Conservation (phyloP, 2,113 vertebrate genomes). For the Apus apus region DNA sequence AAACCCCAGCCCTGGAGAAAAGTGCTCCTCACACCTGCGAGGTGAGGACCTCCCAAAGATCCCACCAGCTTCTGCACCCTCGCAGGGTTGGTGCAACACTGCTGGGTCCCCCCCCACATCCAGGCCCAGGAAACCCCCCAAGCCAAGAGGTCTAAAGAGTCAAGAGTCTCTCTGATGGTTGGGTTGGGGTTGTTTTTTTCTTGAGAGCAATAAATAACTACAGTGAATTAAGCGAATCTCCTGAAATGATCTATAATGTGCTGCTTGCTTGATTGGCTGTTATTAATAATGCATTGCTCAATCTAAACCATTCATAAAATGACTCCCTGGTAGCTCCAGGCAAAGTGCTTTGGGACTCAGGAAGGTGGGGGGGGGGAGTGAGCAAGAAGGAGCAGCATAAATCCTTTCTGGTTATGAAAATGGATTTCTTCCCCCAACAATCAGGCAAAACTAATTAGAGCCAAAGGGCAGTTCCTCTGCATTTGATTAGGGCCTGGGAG, state of each 20-base stretch:
- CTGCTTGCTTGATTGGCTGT: constrained; percentile 10
- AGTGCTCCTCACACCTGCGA: background rate
- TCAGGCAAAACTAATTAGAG: constrained; percentile 68
- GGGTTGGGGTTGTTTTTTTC: background rate
- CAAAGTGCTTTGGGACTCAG: constrained; percentile 39
- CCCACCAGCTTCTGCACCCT: background rate
- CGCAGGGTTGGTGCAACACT: background rate
- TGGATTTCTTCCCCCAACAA: constrained; percentile 15
- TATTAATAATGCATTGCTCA: constrained; percentile 70
- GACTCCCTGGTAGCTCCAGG: constrained; percentile 17
- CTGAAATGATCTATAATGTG: constrained; percentile 35
- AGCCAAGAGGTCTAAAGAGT: background rate
- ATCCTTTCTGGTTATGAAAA: constrained; percentile 53
- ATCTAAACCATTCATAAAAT: constrained; percentile 57
- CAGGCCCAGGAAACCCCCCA: too few relatives aligned
- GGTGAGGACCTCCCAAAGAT: background rate
- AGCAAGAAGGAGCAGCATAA: background rate
- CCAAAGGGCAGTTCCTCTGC: background rate
- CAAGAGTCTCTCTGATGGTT: background rate
- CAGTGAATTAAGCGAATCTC: constrained; percentile 31
- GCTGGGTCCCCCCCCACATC: background rate
- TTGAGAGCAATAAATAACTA: constrained; percentile 40
- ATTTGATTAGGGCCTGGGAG: background rate
- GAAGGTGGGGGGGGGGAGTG: too few relatives aligned
- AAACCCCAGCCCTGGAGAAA: background rate